Percentiles rank a stretch among this genome's conserved stretches.
Evolutionary conservation across 2,797 vertebrate genomes (phyloP).

Genomic region (Tamandua tetradactyla): DNA sequence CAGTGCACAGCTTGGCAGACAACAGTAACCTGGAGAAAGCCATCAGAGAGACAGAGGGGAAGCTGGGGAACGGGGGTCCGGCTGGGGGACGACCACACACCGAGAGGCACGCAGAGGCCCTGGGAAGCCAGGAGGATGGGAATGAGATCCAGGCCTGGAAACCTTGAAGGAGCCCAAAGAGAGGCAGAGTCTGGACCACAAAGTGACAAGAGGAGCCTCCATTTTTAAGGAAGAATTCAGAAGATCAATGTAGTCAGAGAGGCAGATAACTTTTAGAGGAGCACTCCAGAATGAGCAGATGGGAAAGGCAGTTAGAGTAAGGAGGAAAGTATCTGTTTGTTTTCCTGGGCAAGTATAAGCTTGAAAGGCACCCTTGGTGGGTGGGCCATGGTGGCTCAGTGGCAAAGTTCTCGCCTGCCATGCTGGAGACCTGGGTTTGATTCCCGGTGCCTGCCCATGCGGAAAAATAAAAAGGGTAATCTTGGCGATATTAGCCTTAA

Average conservation of each 20-base stretch:
- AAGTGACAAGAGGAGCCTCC: background rate
- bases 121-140: background rate
- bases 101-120: background rate
- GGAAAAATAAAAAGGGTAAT: too few species aligned
- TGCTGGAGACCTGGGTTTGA: too few species aligned
- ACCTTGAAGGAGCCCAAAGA: background rate
- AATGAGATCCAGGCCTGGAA: background rate
- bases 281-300: constrained; percentile 56
- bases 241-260: background rate
- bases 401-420: too few species aligned
- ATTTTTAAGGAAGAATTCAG: background rate
- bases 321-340: constrained; percentile 66
- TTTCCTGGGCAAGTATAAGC: constrained; percentile 67
- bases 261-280: constrained; percentile 39
- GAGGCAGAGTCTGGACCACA: background rate
- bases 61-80: background rate
- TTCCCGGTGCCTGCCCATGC: too few species aligned
- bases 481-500: constrained; percentile 66
- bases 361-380: constrained; percentile 71
- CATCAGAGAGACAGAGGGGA: background rate
- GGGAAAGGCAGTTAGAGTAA: constrained; percentile 51
- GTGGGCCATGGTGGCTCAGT: too few species aligned
- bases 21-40: background rate
- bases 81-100: background rate
- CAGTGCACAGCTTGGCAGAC: background rate